phyloP scores from a whole-genome alignment of 2,113 vertebrate species.

The Rana temporaria region DNA sequence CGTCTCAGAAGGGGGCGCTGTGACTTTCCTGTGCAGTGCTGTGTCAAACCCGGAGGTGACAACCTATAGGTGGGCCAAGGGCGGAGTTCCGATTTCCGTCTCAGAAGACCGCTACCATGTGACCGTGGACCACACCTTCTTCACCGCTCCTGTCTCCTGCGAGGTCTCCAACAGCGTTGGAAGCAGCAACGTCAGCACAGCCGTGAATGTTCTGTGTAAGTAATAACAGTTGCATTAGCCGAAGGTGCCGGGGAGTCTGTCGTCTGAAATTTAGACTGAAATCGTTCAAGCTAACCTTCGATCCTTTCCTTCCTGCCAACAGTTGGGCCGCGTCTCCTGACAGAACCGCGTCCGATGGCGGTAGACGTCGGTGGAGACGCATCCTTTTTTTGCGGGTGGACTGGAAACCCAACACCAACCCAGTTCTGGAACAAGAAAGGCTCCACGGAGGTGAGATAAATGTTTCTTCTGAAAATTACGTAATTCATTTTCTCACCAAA shows the following conservation, averaged over 20 bases:
- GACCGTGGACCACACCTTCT: slow-evolving; percentile 85
- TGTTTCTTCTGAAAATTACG: no score
- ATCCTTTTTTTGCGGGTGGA: slow-evolving; percentile 87
- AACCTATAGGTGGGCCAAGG: slow-evolving; percentile 92
- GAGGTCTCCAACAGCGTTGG: slow-evolving; percentile 90
- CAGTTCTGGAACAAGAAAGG: slow-evolving; percentile 87
- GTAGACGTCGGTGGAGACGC: slow-evolving; percentile 85
- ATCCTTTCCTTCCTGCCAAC: slow-evolving; percentile 21
- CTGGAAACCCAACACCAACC: slow-evolving; percentile 85
- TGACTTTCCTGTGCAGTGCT: slow-evolving; percentile 85
- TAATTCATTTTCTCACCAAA: no score
- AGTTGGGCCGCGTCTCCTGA: slow-evolving; percentile 86
- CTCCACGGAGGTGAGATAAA: slow-evolving; percentile 77
- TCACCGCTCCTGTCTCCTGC: slow-evolving; percentile 89
- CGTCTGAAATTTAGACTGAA: no score
- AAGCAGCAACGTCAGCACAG: slow-evolving; percentile 88
- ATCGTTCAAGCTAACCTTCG: not conserved
- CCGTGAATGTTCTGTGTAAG: slow-evolving; percentile 90
- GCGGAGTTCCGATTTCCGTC: slow-evolving; percentile 81
- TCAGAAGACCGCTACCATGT: slow-evolving; percentile 85
- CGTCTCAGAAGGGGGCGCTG: slow-evolving; percentile 84
- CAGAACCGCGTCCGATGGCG: slow-evolving; percentile 78
- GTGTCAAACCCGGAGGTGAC: slow-evolving; percentile 89
- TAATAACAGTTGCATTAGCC: not conserved
- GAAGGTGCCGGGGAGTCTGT: no score